These are phyloP conservation scores for Proteles cristata DNA, from an alignment of 2,113 vertebrate species.

Conservation along the genomic window DNA sequence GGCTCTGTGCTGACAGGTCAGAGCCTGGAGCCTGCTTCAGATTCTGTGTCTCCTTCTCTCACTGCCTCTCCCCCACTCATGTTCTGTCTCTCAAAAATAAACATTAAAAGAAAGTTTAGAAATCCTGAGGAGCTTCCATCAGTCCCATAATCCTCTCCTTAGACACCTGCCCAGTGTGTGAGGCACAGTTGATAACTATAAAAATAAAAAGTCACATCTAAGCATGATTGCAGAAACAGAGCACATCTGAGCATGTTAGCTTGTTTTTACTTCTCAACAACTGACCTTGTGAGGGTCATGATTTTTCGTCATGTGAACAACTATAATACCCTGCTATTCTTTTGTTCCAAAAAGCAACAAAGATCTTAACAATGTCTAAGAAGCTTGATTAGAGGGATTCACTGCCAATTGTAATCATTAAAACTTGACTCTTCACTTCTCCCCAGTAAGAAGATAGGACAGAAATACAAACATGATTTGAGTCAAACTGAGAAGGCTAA, in stretches of 20 bases:
- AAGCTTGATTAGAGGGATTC: background rate
- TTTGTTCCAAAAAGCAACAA: no score
- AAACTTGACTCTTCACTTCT: conserved; percentile 6
- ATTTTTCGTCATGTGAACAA: background rate
- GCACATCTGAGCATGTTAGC: background rate
- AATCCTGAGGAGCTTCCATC: background rate
- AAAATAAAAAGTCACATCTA: background rate
- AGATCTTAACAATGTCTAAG: no score
- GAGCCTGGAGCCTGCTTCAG: no score
- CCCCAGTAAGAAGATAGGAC: background rate
- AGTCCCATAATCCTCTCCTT: background rate
- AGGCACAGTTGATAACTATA: background rate
- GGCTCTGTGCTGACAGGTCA: no score
- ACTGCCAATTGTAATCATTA: background rate
- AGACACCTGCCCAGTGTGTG: background rate
- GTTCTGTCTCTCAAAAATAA: no score
- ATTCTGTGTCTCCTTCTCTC: no score
- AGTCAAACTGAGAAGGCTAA: background rate
- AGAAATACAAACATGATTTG: background rate
- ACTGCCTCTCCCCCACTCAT: no score
- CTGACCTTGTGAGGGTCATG: background rate
- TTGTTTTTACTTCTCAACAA: background rate
- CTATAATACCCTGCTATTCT: background rate
- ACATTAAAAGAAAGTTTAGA: background rate
- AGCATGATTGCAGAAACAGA: background rate